Conservation (phyloP, 2,113 vertebrate species). For the Thunnus maccoyii region DNA sequence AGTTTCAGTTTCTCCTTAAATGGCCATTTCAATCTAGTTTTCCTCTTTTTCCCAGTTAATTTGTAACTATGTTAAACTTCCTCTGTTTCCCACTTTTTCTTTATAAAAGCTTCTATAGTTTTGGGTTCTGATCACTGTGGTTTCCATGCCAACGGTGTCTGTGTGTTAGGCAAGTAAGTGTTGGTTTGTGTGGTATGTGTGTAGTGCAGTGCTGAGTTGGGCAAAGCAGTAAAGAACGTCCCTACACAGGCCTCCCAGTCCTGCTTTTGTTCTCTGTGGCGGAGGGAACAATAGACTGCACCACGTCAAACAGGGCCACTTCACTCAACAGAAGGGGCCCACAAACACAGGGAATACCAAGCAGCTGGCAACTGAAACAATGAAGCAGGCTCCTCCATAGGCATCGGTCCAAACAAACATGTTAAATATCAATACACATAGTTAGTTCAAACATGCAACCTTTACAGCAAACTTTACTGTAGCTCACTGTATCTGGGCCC, state of each 20-base stretch:
- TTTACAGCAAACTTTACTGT: not conserved
- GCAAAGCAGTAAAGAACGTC: constrained; percentile 75
- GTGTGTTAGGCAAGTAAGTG: constrained; percentile 58
- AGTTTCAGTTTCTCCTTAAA: not conserved
- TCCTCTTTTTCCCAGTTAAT: constrained; percentile 8
- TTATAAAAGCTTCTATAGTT: constrained; percentile 63
- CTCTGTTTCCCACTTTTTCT: constrained; percentile 41
- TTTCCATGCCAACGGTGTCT: constrained; percentile 75
- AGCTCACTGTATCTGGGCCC: not conserved
- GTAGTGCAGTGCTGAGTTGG: constrained; percentile 70
- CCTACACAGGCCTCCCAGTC: constrained; percentile 83
- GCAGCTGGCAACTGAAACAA: constrained; percentile 86
- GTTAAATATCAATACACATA: constrained; percentile 46
- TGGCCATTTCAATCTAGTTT: not conserved
- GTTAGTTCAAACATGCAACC: not conserved
- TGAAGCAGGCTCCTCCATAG: constrained; percentile 68
- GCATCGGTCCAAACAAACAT: constrained; percentile 62
- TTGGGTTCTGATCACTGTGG: constrained; percentile 63
- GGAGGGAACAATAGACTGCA: constrained; percentile 83
- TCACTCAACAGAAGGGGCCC: constrained; percentile 82
- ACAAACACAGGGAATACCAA: constrained; percentile 85
- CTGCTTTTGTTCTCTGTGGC: constrained; percentile 84
- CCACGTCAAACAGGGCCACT: constrained; percentile 85
- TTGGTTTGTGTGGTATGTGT: constrained; percentile 68
- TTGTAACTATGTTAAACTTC: constrained; percentile 15